A percentile compares a stretch with the other conserved stretches of the same genome.
phyloP scores from a whole-genome alignment of 2,797 vertebrate species.

The Takifugu ocellatus region DNA sequence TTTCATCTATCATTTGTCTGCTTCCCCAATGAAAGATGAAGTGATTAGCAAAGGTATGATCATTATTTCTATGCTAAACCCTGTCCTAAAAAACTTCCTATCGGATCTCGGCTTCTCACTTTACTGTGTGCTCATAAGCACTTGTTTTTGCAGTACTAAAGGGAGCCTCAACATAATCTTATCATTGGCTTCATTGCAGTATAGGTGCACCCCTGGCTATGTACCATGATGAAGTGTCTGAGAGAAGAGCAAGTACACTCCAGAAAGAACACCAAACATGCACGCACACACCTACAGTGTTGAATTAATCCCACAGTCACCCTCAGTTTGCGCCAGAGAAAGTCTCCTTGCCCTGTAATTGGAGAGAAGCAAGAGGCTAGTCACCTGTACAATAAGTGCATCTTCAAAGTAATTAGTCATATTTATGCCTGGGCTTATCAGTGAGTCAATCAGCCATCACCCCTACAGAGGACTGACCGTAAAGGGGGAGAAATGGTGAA shows the following conservation, averaged over 20 bases:
- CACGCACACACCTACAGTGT: background rate
- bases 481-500: no score
- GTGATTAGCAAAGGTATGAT: conserved; percentile 59
- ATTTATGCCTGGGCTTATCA: conserved; percentile 1
- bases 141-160: conserved; percentile 41
- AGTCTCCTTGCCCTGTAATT: conserved; percentile 48
- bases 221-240: conserved; percentile 41
- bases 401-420: conserved; percentile 24
- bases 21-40: conserved; percentile 29
- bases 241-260: conserved; percentile 50
- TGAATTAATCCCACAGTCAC: conserved; percentile 51
- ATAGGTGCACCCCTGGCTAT: conserved; percentile 33
- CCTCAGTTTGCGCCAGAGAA: conserved; percentile 49
- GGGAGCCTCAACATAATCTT: conserved; percentile 57
- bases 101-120: conserved; percentile 2
- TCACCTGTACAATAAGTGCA: background rate
- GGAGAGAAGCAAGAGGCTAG: conserved; percentile 24
- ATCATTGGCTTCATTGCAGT: conserved; percentile 54
- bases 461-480: background rate
- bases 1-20: conserved; percentile 36
- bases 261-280: conserved; percentile 33
- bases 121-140: conserved; percentile 4
- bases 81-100: conserved; percentile 40
- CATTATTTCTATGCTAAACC: conserved; percentile 56
- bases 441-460: background rate